Percentiles rank a stretch among this genome's conserved stretches.
Conservation (phyloP, 2,797 vertebrate species). For the Siniperca scherzeri region DNA sequence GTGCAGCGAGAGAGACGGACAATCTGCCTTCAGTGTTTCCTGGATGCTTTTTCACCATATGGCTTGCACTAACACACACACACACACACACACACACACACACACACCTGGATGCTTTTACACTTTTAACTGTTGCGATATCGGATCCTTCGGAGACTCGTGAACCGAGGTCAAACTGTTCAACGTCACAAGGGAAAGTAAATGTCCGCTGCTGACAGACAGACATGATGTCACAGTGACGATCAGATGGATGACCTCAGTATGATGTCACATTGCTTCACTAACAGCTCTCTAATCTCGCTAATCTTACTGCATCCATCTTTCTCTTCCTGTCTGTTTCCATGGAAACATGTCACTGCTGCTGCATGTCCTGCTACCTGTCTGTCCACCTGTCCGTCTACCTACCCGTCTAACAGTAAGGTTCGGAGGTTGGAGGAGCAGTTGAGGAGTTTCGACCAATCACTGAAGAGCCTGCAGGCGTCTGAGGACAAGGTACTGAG, state of each 20-base stretch:
- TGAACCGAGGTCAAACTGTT: no score
- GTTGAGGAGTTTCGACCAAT: slow-evolving; percentile 93
- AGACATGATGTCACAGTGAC: neutral
- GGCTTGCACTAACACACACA: no score
- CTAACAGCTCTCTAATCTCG: slow-evolving; percentile 19
- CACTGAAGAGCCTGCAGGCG: slow-evolving; percentile 93
- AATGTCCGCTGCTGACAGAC: no score
- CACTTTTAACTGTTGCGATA: no score
- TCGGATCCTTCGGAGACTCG: no score
- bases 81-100: no score
- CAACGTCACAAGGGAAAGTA: no score
- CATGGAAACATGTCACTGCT: slow-evolving; percentile 45
- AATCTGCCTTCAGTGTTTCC: no score
- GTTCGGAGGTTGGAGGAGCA: slow-evolving; percentile 91
- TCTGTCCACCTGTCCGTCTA: slow-evolving; percentile 25
- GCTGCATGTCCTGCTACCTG: slow-evolving; percentile 56
- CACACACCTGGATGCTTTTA: no score
- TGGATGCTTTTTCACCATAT: no score
- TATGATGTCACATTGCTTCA: slow-evolving; percentile 20
- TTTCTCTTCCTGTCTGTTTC: slow-evolving; percentile 45
- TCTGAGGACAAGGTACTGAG: slow-evolving; percentile 93
- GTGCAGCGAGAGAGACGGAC: no score
- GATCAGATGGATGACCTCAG: slow-evolving; percentile 8
- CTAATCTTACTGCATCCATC: slow-evolving; percentile 10
- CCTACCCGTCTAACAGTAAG: slow-evolving; percentile 87